These are phyloP conservation scores for Campoletis raptor DNA, from an alignment of 2,888 invertebrate species.

Conservation along the genomic window DNA sequence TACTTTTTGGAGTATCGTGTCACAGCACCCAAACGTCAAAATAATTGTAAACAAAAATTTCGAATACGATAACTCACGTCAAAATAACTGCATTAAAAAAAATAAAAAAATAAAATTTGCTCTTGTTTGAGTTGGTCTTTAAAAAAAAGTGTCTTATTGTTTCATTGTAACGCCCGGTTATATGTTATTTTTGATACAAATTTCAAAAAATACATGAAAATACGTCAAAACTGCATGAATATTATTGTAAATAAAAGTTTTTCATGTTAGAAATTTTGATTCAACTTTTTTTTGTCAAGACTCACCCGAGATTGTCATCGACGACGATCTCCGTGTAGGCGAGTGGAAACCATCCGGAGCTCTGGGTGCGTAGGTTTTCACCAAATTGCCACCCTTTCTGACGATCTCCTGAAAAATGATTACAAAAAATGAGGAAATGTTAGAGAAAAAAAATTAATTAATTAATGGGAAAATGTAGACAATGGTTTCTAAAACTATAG, in stretches of 20 bases:
- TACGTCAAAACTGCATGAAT: background rate
- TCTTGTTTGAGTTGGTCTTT: too few relatives aligned
- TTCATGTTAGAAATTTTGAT: background rate
- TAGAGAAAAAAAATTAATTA: background rate
- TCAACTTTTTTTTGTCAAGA: slow-evolving; percentile 22
- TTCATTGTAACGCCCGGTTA: too few relatives aligned
- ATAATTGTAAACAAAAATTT: too few relatives aligned
- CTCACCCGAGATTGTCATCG: slow-evolving; percentile 89
- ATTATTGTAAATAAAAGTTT: background rate
- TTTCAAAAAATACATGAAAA: background rate
- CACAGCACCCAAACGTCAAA: too few relatives aligned
- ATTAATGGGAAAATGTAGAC: background rate
- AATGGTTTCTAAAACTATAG: background rate
- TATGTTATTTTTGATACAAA: background rate
- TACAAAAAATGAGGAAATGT: background rate
- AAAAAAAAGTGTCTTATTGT: too few relatives aligned
- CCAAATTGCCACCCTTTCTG: slow-evolving; percentile 99
- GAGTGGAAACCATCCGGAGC: slow-evolving; percentile 97
- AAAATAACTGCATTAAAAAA: too few relatives aligned
- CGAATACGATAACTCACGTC: too few relatives aligned
- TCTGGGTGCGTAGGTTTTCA: slow-evolving; percentile 96
- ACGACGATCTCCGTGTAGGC: slow-evolving; percentile 95
- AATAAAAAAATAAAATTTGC: too few relatives aligned
- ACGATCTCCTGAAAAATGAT: slow-evolving; percentile 88
- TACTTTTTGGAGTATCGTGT: too few relatives aligned